Conservation (phyloP, 1,140 invertebrate species). For the Marisa cornuarietis region DNA sequence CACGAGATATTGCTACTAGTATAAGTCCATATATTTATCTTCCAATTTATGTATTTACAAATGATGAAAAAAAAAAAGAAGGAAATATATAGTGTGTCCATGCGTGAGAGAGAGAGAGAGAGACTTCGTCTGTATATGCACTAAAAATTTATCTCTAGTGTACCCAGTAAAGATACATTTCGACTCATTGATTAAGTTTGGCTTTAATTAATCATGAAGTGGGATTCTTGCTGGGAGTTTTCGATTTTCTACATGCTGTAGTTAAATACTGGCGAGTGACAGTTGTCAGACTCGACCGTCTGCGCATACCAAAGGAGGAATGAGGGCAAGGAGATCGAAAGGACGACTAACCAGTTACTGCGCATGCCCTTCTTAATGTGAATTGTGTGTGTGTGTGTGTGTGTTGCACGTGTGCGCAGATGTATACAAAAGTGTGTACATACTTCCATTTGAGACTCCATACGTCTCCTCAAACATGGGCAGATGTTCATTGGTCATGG, state of each 20-base stretch:
- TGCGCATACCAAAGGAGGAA: background rate
- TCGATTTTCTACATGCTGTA: background rate
- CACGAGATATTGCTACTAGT: background rate
- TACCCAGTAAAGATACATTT: too few relatives aligned
- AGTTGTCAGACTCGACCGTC: background rate
- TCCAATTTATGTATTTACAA: background rate
- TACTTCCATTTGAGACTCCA: background rate
- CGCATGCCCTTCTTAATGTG: background rate
- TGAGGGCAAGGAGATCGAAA: background rate
- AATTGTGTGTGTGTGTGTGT: background rate
- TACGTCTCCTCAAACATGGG: slow-evolving; percentile 3
- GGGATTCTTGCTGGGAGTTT: too few relatives aligned
- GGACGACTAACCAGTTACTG: background rate
- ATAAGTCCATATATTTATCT: too few relatives aligned
- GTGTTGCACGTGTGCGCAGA: background rate
- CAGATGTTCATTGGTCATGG: background rate
- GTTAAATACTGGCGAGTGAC: background rate
- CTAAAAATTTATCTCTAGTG: too few relatives aligned
- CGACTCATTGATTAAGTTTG: too few relatives aligned
- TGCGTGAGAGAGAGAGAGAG: too few relatives aligned
- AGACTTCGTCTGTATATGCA: too few relatives aligned
- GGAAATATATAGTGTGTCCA: background rate
- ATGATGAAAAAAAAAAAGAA: background rate
- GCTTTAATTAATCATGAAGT: too few relatives aligned
- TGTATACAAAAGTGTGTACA: background rate